A percentile compares a stretch with the other conserved stretches of the same genome.
Evolutionary conservation across 2,113 vertebrate species (phyloP).

Genomic region (Nannobrachium achirus): DNA sequence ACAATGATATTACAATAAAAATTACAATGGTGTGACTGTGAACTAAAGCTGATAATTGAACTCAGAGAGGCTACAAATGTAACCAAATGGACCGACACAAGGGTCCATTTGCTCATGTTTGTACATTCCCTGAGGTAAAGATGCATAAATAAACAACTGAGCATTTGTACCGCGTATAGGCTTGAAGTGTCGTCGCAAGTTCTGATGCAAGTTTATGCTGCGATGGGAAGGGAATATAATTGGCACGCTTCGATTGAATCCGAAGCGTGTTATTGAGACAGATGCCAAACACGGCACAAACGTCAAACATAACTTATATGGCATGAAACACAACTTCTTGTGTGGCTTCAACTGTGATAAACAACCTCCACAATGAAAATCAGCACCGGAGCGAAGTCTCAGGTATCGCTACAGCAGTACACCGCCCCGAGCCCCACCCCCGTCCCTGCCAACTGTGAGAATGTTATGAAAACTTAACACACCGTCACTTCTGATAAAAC

Average conservation of each 20-base stretch:
- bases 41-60: too few species aligned
- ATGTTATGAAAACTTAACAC: slow-evolving; percentile 15
- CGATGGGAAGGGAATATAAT: slow-evolving; percentile 53
- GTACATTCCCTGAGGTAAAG: too few species aligned
- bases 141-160: too few species aligned
- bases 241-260: slow-evolving; percentile 59
- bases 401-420: neutral
- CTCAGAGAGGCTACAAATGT: too few species aligned
- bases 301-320: slow-evolving; percentile 47
- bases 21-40: too few species aligned
- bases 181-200: too few species aligned
- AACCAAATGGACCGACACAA: too few species aligned
- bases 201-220: too few species aligned
- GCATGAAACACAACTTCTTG: slow-evolving; percentile 58
- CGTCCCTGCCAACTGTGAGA: slow-evolving; percentile 28
- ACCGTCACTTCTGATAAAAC: slow-evolving; percentile 17
- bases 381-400: slow-evolving; percentile 38
- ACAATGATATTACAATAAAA: too few species aligned
- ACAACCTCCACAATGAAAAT: slow-evolving; percentile 61
- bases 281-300: slow-evolving; percentile 61
- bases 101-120: too few species aligned
- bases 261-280: slow-evolving; percentile 38
- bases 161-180: too few species aligned
- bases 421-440: too few species aligned
- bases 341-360: slow-evolving; percentile 62